Percentiles rank a stretch among this genome's conserved stretches.
Evolutionary conservation across 2,797 vertebrate species (phyloP).

Genomic region (Tadarida brasiliensis): DNA sequence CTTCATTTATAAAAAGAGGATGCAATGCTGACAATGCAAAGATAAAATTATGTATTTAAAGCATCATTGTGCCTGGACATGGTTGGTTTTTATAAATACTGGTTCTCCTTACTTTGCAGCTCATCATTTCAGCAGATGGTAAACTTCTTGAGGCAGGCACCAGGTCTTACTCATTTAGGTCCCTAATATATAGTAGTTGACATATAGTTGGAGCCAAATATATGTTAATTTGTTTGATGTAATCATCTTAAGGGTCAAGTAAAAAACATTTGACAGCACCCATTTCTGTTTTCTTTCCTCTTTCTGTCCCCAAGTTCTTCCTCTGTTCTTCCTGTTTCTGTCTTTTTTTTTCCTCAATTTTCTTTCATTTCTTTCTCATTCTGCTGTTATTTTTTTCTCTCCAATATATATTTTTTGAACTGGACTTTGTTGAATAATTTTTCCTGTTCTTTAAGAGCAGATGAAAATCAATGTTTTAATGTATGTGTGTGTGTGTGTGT

Average conservation of each 20-base stretch:
- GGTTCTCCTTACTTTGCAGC: background rate
- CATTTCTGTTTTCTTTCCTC: background rate
- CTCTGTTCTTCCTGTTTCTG: background rate
- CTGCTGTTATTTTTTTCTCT: background rate
- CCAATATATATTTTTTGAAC: background rate
- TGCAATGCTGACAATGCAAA: background rate
- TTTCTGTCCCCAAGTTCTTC: background rate
- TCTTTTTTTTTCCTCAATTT: background rate
- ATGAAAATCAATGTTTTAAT: background rate
- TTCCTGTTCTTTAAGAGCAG: background rate
- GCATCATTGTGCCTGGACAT: background rate
- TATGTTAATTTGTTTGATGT: background rate
- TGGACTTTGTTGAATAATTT: background rate
- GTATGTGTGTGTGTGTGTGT: background rate
- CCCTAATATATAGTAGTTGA: background rate
- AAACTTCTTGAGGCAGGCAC: background rate
- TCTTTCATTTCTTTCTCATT: background rate
- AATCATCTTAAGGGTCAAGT: background rate
- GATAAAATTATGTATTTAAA: background rate
- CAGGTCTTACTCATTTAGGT: background rate
- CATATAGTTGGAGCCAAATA: background rate
- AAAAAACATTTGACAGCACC: background rate
- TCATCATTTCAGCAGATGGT: background rate
- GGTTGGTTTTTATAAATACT: background rate
- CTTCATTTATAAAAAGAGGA: background rate